These are phyloP conservation scores for Escarpia spicata DNA, from an alignment of 2,888 invertebrate species.

Conservation along the genomic window DNA sequence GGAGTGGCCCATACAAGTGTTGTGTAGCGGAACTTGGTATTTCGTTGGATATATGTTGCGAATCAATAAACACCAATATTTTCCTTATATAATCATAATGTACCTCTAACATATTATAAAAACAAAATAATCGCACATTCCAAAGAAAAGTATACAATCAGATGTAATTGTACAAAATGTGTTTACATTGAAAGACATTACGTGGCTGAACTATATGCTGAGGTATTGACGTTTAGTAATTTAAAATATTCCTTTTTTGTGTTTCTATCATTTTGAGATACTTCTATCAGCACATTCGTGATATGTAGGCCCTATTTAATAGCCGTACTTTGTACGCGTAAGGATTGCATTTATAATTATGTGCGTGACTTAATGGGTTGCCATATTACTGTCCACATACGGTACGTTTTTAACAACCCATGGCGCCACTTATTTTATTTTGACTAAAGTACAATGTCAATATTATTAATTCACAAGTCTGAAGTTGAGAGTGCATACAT, in stretches of 20 bases:
- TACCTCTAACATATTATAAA: no score
- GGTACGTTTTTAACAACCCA: not conserved
- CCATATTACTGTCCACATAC: not conserved
- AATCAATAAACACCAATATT: no score
- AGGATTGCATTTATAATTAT: not conserved
- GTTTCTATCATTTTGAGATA: not conserved
- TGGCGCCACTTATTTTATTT: not conserved
- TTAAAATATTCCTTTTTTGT: not conserved
- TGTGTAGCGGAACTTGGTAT: no score
- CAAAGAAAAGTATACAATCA: not conserved
- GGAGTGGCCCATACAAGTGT: no score
- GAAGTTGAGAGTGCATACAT: not conserved
- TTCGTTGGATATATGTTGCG: not conserved
- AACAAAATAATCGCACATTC: no score
- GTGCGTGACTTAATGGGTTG: not conserved
- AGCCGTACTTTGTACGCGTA: not conserved
- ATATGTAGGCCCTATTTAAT: no score
- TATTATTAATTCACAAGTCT: not conserved
- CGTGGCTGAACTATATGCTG: no score
- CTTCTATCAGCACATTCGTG: not conserved
- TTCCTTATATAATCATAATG: no score
- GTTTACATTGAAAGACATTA: not conserved
- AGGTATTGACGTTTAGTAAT: not conserved
- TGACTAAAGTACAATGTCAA: not conserved
- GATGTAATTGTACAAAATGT: not conserved